phyloP scores from a whole-genome alignment of 1,140 invertebrate genomes.

The Dolichoris vasculosae region DNA sequence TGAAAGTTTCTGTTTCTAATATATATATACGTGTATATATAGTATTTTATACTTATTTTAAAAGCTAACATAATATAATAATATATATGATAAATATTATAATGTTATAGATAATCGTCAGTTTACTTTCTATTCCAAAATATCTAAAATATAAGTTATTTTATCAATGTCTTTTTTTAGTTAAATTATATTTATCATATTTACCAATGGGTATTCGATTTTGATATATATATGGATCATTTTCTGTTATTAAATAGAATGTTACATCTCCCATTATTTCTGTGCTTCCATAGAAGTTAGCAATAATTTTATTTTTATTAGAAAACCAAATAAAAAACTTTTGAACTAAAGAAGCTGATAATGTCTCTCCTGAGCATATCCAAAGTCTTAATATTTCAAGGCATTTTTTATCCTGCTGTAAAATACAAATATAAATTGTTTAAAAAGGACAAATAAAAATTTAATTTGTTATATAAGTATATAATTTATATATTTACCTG shows the following conservation, averaged over 20 bases:
- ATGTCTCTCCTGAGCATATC: slow-evolving; percentile 88
- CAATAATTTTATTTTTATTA: slow-evolving; percentile 77
- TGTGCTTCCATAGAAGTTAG: slow-evolving; percentile 93
- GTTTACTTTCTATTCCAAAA: no score
- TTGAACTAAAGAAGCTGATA: slow-evolving; percentile 79
- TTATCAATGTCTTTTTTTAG: no score
- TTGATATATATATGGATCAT: slow-evolving; percentile 76
- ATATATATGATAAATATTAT: no score
- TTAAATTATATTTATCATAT: not conserved
- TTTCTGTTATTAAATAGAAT: slow-evolving; percentile 75
- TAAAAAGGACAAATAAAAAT: not conserved
- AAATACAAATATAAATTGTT: not conserved
- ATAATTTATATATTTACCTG: slow-evolving; percentile 54
- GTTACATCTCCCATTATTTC: slow-evolving; percentile 91
- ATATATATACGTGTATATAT: no score
- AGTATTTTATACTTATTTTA: no score
- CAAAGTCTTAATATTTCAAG: slow-evolving; percentile 79
- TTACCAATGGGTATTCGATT: slow-evolving; percentile 88
- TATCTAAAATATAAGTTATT: no score
- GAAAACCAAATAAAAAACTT: slow-evolving; percentile 84
- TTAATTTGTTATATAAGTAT: no score
- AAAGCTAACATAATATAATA: no score
- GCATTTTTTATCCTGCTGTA: slow-evolving; percentile 4
- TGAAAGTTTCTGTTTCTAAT: no score
- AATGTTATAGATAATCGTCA: no score